Conservation (phyloP, 2,797 vertebrate species). For the Sebastes alutus region DNA sequence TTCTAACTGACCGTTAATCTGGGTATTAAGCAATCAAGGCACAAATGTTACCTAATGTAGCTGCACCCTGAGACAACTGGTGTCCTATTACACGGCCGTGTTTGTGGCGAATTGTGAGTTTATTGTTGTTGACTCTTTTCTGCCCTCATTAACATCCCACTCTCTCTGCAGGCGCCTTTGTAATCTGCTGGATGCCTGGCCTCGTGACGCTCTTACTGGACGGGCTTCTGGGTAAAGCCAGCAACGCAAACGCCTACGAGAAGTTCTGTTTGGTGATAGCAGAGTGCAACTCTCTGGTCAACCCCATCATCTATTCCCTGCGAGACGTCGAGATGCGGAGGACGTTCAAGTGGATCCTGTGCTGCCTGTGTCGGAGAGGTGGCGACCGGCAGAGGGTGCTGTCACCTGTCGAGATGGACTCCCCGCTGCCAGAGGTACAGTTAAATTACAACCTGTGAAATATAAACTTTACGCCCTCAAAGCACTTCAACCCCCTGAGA, state of each 20-base stretch:
- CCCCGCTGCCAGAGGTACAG: constrained; percentile 68
- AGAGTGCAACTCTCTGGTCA: constrained; percentile 92
- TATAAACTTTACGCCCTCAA: not conserved
- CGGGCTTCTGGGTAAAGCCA: constrained; percentile 82
- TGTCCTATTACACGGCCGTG: not conserved
- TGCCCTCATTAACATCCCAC: not conserved
- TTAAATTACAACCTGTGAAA: not conserved
- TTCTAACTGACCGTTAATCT: not conserved
- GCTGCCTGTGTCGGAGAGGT: constrained; percentile 72
- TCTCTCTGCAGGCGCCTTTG: constrained; percentile 87
- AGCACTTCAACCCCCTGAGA: not conserved
- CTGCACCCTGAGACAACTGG: not conserved
- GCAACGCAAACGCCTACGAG: constrained; percentile 86
- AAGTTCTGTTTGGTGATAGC: constrained; percentile 93
- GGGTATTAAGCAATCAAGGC: not conserved
- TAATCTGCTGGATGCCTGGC: constrained; percentile 95
- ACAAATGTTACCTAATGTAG: not conserved
- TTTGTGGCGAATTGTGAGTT: not conserved
- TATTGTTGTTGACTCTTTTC: not conserved
- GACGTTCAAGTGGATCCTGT: constrained; percentile 90
- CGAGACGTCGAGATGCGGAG: constrained; percentile 90
- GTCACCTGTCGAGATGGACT: constrained; percentile 31
- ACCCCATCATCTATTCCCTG: constrained; percentile 91
- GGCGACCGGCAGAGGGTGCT: constrained; percentile 26
- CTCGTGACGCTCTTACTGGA: constrained; percentile 91